These are phyloP conservation scores for Cynaeus angustus DNA, from an alignment of 2,888 invertebrate genomes.

Conservation along the genomic window DNA sequence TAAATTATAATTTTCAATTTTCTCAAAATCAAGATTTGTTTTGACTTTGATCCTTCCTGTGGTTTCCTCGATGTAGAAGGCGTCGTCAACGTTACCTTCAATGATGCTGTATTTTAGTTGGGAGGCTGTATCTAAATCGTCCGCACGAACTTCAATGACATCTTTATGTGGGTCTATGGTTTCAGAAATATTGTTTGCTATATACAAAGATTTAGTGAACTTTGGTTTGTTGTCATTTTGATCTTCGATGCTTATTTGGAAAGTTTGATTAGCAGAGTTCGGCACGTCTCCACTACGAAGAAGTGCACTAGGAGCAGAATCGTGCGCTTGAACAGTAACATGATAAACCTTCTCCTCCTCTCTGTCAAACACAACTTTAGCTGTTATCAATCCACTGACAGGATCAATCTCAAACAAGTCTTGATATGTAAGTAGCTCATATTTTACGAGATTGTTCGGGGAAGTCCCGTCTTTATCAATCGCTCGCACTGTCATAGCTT, in stretches of 20 bases:
- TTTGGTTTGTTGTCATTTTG: slow-evolving; percentile 96
- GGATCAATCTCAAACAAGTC: slow-evolving; percentile 89
- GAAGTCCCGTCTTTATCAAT: slow-evolving; percentile 90
- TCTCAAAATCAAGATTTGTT: slow-evolving; percentile 87
- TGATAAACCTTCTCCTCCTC: slow-evolving; percentile 90
- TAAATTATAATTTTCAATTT: slow-evolving; percentile 87
- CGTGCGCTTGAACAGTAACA: slow-evolving; percentile 88
- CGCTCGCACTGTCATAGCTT: slow-evolving; percentile 89
- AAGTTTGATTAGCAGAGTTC: slow-evolving; percentile 86
- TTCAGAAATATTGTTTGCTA: slow-evolving; percentile 85
- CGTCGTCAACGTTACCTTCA: slow-evolving; percentile 88
- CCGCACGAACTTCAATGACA: slow-evolving; percentile 90
- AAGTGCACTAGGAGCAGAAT: slow-evolving; percentile 88
- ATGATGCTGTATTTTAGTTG: slow-evolving; percentile 91
- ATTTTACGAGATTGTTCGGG: slow-evolving; percentile 87
- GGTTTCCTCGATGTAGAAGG: slow-evolving; percentile 88
- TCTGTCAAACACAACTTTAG: slow-evolving; percentile 87
- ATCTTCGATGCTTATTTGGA: slow-evolving; percentile 94
- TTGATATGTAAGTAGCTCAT: slow-evolving; percentile 78
- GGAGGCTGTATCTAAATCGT: slow-evolving; percentile 92
- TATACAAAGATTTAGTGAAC: slow-evolving; percentile 85
- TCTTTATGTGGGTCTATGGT: slow-evolving; percentile 87
- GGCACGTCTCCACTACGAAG: slow-evolving; percentile 78
- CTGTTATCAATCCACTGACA: slow-evolving; percentile 91
- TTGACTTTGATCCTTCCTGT: slow-evolving; percentile 91